These are phyloP conservation scores for Temnothorax rugatulus DNA, from an alignment of 2,888 invertebrate species.

Conservation along the genomic window DNA sequence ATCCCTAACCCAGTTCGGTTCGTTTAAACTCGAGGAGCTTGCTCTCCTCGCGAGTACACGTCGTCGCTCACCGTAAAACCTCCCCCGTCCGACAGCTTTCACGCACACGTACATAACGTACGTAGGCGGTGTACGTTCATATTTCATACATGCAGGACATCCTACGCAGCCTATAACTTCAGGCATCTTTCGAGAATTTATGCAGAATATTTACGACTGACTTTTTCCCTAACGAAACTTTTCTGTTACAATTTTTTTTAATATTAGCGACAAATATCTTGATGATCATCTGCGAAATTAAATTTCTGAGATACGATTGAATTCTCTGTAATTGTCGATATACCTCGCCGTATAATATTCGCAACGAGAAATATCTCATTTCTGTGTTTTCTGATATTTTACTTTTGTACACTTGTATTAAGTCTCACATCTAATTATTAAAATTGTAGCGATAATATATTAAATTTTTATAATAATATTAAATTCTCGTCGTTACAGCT, in stretches of 20 bases:
- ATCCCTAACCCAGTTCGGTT: constrained; percentile 75
- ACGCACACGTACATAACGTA: constrained; percentile 20
- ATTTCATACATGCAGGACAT: constrained; percentile 39
- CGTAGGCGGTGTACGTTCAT: constrained; percentile 21
- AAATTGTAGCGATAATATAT: neutral
- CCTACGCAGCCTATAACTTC: neutral
- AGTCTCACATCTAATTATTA: neutral
- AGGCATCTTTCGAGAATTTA: constrained; percentile 11
- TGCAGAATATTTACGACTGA: constrained; percentile 15
- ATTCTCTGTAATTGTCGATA: neutral
- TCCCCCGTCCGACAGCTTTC: constrained; percentile 65
- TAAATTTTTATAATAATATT: neutral
- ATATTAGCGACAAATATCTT: neutral
- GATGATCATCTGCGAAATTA: neutral
- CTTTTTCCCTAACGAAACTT: neutral
- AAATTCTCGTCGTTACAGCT: constrained; percentile 87
- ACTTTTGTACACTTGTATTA: too few relatives aligned
- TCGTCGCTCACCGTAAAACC: constrained; percentile 73
- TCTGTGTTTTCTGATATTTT: neutral
- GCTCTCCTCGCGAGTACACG: constrained; percentile 59
- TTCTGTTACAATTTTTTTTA: neutral
- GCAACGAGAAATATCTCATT: neutral
- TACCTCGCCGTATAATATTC: too few relatives aligned
- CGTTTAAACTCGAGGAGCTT: constrained; percentile 73
- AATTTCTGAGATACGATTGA: neutral